A percentile compares a stretch with the other conserved stretches of the same genome.
These are phyloP conservation scores for Muraenolepis orangiensis DNA, from an alignment of 2,797 vertebrate species.

Conservation along the genomic window DNA sequence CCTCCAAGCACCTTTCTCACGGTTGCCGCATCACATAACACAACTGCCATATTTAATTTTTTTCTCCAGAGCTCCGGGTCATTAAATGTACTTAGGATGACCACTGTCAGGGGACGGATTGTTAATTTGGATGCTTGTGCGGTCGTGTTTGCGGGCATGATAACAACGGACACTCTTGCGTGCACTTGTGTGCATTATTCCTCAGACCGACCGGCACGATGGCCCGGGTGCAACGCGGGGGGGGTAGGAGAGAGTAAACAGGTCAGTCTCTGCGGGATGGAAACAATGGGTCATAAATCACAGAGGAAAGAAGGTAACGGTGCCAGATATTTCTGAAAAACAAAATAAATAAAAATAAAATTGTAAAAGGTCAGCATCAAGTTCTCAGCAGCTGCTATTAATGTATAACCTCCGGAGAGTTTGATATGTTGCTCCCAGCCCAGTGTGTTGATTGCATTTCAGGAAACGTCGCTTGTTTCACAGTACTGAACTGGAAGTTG, in stretches of 20 bases:
- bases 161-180: not conserved
- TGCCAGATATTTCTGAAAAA: slow-evolving; percentile 34
- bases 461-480: slow-evolving; percentile 9
- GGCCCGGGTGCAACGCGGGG: not conserved
- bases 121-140: not conserved
- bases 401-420: slow-evolving; percentile 21
- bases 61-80: not conserved
- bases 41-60: not conserved
- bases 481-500: slow-evolving; percentile 4
- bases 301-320: slow-evolving; percentile 29
- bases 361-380: slow-evolving; percentile 29
- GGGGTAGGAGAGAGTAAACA: slow-evolving; percentile 26
- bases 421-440: slow-evolving; percentile 22
- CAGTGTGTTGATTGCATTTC: slow-evolving; percentile 24
- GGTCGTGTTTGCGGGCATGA: not conserved
- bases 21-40: not conserved
- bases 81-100: not conserved
- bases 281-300: slow-evolving; percentile 41
- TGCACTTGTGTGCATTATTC: not conserved
- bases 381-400: slow-evolving; percentile 31
- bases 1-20: not conserved
- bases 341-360: not conserved
- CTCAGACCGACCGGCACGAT: not conserved
- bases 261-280: slow-evolving; percentile 25
- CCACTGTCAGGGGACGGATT: slow-evolving; percentile 4